A percentile compares a stretch with the other conserved stretches of the same genome.
phyloP scores from a whole-genome alignment of 2,113 vertebrate species.

The Thinocorus orbignyianus region DNA sequence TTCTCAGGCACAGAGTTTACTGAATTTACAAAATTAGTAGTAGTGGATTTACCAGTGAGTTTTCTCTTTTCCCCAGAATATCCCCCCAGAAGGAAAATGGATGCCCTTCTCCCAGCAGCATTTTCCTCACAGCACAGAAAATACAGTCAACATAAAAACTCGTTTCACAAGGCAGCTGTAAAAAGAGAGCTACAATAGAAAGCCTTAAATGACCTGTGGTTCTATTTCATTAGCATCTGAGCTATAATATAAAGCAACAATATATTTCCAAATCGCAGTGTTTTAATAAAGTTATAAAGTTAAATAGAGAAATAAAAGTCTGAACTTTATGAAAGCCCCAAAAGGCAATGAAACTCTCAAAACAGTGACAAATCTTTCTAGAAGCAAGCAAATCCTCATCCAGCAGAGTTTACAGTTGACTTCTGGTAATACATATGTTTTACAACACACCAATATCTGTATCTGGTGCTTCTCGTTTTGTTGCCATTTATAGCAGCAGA shows the following conservation, averaged over 20 bases:
- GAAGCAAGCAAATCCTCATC: constrained; percentile 53
- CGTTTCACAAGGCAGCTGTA: background rate
- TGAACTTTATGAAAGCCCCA: constrained; percentile 18
- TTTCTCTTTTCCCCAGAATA: background rate
- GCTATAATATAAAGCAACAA: constrained; percentile 4
- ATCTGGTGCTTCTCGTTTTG: constrained; percentile 61
- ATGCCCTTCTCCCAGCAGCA: background rate
- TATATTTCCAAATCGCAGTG: background rate
- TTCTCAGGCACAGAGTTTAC: background rate
- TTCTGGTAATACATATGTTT: constrained; percentile 42
- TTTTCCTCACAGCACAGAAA: constrained; percentile 1
- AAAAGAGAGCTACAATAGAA: background rate
- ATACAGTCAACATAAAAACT: background rate
- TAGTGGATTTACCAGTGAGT: background rate
- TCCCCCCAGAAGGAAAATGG: background rate
- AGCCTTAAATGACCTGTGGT: constrained; percentile 5
- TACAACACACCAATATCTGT: background rate
- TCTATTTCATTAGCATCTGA: constrained; percentile 42
- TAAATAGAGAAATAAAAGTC: constrained; percentile 44
- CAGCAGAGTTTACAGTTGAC: constrained; percentile 47
- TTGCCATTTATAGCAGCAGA: constrained; percentile 57
- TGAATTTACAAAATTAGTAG: background rate
- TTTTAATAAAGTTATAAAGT: constrained; percentile 51
- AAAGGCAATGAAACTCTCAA: constrained; percentile 44
- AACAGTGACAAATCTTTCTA: background rate